Conservation (phyloP, 2,113 vertebrate species). For the Leptobrachium ailaonicum region DNA sequence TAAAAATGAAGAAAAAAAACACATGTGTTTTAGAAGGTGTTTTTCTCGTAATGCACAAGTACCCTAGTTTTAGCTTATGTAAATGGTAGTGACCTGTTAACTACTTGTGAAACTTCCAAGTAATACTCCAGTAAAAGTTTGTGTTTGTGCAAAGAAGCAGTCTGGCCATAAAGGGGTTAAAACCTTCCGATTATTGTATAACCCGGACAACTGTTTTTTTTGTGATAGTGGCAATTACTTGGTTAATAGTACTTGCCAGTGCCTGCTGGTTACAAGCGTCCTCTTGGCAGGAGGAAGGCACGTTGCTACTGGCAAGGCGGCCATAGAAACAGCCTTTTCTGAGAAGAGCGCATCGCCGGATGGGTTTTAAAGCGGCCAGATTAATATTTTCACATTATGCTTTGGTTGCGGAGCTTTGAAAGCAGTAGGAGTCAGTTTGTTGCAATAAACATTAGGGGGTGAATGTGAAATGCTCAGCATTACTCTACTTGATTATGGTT, state of each 20-base stretch:
- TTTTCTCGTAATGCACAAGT: no score
- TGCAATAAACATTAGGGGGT: neutral
- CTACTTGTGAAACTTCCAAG: no score
- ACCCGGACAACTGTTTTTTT: neutral
- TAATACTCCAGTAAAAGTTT: no score
- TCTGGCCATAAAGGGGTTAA: neutral
- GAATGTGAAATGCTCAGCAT: neutral
- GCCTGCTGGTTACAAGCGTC: constrained; percentile 19
- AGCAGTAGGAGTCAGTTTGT: neutral
- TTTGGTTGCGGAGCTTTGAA: constrained; percentile 1
- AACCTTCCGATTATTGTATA: neutral
- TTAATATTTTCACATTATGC: constrained; percentile 24
- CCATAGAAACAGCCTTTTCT: constrained; percentile 15
- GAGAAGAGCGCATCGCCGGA: constrained; percentile 13
- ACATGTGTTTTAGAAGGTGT: no score
- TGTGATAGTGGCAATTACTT: constrained; percentile 34
- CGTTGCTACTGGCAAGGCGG: neutral
- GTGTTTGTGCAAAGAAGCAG: no score
- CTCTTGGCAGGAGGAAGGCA: constrained; percentile 11
- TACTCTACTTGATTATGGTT: neutral
- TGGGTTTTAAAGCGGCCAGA: constrained; percentile 18
- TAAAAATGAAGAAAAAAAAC: no score
- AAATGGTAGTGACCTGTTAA: no score
- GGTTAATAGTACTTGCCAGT: constrained; percentile 28
- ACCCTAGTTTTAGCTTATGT: no score